These are phyloP conservation scores for Eumeta japonica DNA, from an alignment of 1,140 invertebrate genomes.

Conservation along the genomic window DNA sequence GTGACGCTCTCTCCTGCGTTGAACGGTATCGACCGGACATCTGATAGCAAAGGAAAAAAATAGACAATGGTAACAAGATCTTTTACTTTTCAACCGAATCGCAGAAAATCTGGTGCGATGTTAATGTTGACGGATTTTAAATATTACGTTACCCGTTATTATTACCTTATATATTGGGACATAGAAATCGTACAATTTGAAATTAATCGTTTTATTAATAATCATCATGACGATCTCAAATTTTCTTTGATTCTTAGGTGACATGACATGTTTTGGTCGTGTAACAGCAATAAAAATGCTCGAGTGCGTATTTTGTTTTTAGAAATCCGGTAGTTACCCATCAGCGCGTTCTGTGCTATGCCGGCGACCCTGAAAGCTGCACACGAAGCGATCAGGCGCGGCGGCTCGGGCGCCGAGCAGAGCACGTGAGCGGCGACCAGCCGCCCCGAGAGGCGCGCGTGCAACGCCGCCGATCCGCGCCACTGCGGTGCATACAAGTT, in stretches of 20 bases:
- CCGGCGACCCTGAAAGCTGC: conserved; percentile 48
- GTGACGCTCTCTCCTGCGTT: conserved; percentile 40
- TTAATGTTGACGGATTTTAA: too few relatives aligned
- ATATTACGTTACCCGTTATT: too few relatives aligned
- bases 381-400: conserved; percentile 37
- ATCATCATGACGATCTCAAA: background rate
- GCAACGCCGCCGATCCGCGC: conserved; percentile 40
- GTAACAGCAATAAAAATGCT: too few relatives aligned
- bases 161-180: too few relatives aligned
- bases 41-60: conserved; percentile 21
- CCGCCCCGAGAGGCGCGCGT: conserved; percentile 36
- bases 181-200: background rate
- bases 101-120: too few relatives aligned
- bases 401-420: conserved; percentile 31
- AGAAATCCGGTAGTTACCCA: conserved; percentile 32
- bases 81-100: background rate
- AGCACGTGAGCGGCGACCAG: conserved; percentile 42
- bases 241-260: too few relatives aligned
- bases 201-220: background rate
- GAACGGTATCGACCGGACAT: conserved; percentile 48
- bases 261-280: too few relatives aligned
- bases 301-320: too few relatives aligned
- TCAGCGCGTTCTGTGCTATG: conserved; percentile 31
- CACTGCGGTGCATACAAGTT: too few relatives aligned
- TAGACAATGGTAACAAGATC: conserved; percentile 1